Base-by-base conservation (phyloP, 1,140 invertebrate genomes). In the Drosophila suzukii region DNA sequence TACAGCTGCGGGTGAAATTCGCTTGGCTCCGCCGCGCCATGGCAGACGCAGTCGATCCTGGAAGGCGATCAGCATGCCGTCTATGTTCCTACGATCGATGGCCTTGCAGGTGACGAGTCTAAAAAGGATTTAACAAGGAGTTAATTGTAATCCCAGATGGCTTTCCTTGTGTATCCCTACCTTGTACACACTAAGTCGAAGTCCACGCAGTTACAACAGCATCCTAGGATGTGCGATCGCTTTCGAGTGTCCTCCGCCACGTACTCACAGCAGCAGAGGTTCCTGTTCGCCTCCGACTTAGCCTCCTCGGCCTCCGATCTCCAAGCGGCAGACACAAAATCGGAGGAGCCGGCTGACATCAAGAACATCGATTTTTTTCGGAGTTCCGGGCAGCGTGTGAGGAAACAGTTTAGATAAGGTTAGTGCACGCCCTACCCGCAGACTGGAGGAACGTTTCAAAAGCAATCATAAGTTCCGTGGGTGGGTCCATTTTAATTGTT, bases 241-340 rank as follows among this genome's bases (percentile, higher is more conserved):
- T 94, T 81, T 55, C 93, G n/a, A 13, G 46, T 83, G 47, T 93
- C 81, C 36, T 81, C 73, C 71, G 93, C 92, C 59, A 94, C 92
- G 78, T 94, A 94, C 92, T 94, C 93, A 85, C 94, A 94, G 79
- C 94, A 94, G 82, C 94, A 94, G 51, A 95, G 91, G 32, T 11
- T 41, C 36, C 20, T 41, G 5, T 44, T 61, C 0, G 24, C 8
- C 24, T 44, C 27, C 10, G 6, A 44, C 13, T 47, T 66, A 13
- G 24, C 15, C 32, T 63, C 74, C 54, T 15, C 78, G 83, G 70
- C 82, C 27, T 84, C 70, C 27, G 54, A 56, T 77, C 41, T 67
- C 5, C 50, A 55, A 0, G 79, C 76, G 72, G 60, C 58, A 41
- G 49, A 13, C 30, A 79, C 39, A 60, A 76, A 77, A 54, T 80